Evolutionary conservation across 2,888 invertebrate genomes (phyloP).

Genomic region (Zaprionus obscuricornis): DNA sequence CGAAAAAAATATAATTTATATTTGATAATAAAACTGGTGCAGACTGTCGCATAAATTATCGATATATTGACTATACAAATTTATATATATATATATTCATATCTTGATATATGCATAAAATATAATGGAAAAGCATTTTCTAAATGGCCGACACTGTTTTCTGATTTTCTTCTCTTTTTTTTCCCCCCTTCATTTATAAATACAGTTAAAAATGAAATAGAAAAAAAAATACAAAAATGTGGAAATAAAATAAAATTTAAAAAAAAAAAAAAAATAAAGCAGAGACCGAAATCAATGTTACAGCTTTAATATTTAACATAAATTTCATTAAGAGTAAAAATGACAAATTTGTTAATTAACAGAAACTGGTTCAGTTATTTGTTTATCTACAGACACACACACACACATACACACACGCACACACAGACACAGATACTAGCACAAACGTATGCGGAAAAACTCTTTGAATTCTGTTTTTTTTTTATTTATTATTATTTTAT

Average conservation of each 20-base stretch:
- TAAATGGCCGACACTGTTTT: constrained; percentile 18
- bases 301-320: constrained; percentile 16
- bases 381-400: too few relatives aligned
- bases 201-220: too few relatives aligned
- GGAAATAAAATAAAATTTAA: too few relatives aligned
- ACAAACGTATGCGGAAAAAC: constrained; percentile 1
- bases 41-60: constrained; percentile 19
- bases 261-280: constrained; percentile 18
- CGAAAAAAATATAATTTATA: constrained; percentile 53
- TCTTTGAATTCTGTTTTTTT: constrained; percentile 5
- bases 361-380: constrained; percentile 62
- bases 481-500: too few relatives aligned
- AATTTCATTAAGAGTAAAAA: constrained; percentile 42
- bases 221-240: too few relatives aligned
- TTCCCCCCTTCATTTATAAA: neutral
- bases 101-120: too few relatives aligned
- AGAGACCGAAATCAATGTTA: constrained; percentile 16
- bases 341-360: constrained; percentile 69
- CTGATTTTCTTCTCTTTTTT: constrained; percentile 19
- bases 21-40: constrained; percentile 40
- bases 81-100: constrained; percentile 23
- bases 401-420: too few relatives aligned
- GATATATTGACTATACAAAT: constrained; percentile 3
- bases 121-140: constrained; percentile 25
- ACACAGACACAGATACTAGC: too few relatives aligned